Base-by-base conservation (phyloP, 2,797 vertebrate genomes). In the Microctenopoma stevenorrisi region DNA sequence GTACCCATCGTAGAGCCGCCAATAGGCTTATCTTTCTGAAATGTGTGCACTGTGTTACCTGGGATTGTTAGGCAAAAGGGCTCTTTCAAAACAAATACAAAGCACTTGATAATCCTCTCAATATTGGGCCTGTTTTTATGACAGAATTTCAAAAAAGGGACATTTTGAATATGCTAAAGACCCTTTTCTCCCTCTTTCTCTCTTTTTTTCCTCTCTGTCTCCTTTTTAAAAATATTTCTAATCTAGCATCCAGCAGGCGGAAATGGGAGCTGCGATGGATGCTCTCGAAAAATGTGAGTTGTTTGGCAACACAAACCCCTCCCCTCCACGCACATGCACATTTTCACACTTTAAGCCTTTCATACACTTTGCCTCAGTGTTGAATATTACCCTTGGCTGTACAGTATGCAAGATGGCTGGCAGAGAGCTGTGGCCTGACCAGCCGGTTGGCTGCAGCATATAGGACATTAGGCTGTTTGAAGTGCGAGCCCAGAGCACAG, bases 201-300 rank as follows among this genome's bases (percentile, higher is more conserved):
- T 74, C 33, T 67, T 38, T 78, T 67, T 38, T 78, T 81, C 16
- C 13, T 57, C 30, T 74, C 44, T 65, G 5, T 72, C 43, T 74
- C 8, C 54, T 58, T 66, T 70, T 62, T 28, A 44, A 61, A 64
- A 46, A 74, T 56, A 6, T 65, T 70, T 72, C 67, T 75, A 82
- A 89, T 90, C 87, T 91, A 99, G 98, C 81, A 99, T 99, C 93
- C 98, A 99, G 82, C 97, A 99, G 94, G 98, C 97, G 0, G 98
- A 98, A 94, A 99, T 99, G 98, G 96, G 97, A 91, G 98, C 98
- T 26, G 97, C 97, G 55, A 98, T 98, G 96, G 98, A 99, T 14
- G 97, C 97, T 0, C 95, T 99, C 48, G 97, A 99, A 76, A 99
- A 99, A 97, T 99, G 97, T 99, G 94, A 97, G 97, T 90, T 76